phyloP scores from a whole-genome alignment of 1,140 invertebrate genomes.

The Odontomachus brunneus region DNA sequence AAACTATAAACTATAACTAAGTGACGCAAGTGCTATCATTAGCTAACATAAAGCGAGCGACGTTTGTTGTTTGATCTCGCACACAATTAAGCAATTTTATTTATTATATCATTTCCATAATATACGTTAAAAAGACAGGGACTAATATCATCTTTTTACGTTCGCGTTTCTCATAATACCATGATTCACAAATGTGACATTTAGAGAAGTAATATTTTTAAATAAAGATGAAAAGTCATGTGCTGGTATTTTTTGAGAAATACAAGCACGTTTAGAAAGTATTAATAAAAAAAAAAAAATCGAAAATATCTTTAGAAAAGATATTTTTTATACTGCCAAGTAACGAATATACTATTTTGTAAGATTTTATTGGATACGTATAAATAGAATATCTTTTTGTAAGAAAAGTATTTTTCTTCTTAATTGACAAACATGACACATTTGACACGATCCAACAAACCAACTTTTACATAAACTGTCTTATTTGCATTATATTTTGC shows the following conservation, averaged over 20 bases:
- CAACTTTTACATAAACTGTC: too few relatives aligned
- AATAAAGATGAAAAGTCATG: too few relatives aligned
- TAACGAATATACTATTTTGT: conserved; percentile 50
- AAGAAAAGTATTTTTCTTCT: conserved; percentile 26
- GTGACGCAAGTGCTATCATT: background rate
- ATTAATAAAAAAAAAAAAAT: conserved; percentile 9
- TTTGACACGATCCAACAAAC: background rate
- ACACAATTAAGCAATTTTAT: conserved; percentile 42
- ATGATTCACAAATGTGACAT: background rate
- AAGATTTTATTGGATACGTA: conserved; percentile 24
- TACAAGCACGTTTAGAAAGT: background rate
- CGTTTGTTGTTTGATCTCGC: background rate
- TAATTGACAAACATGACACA: background rate
- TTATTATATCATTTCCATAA: conserved; percentile 63
- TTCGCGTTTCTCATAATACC: conserved; percentile 6
- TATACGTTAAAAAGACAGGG: background rate
- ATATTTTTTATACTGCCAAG: conserved; percentile 51
- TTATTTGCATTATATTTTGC: too few relatives aligned
- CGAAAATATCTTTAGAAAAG: background rate
- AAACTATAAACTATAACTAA: background rate
- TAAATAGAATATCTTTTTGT: conserved; percentile 68
- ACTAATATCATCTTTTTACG: background rate
- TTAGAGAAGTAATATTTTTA: too few relatives aligned
- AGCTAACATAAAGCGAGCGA: background rate
- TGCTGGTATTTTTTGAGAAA: too few relatives aligned